Evolutionary conservation across 2,113 vertebrate genomes (phyloP), one percentile per base, ranked within the genome.

Genomic region (Tiliqua scincoides): DNA sequence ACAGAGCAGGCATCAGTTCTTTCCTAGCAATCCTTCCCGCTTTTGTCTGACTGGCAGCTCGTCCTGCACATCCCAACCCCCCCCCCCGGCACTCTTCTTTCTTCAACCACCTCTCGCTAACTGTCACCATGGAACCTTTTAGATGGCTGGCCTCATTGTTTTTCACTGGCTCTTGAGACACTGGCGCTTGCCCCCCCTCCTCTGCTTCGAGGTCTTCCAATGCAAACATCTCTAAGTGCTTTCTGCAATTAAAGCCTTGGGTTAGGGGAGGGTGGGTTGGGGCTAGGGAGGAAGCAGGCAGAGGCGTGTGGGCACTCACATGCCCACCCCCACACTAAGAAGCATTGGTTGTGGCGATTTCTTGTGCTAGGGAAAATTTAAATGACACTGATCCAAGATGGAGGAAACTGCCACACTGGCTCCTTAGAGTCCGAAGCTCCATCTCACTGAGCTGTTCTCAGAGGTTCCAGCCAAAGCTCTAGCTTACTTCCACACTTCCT

Each of bases 241-340:
- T 83, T 62, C 5, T 48, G 70, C 70, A 83, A 74, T 83, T 83
- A 83, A 74, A 35, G 54, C 25, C 30, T 62, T 40, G 70, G 65
- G n/a, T 48, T 40, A 15, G 35, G 32, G 32, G 11, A 30, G 1
- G 18, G 11, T 35, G 57, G 15, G 62, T 17, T 30, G 21, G 32
- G 40, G 61, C 27, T 12, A 17, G 37, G 23, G 25, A 35, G 20
- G 30, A 48, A 12, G 23, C 70, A 7, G 32, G 32, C 32, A 21
- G 70, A 21, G 32, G 18, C 35, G 18, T 40, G 20, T 21, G 35
- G 70, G 5, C 18, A 37, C 35, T 35, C 25, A 5, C 32, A 21
- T 40, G 7, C 71, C 40, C 40, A 17, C 1, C 71, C 40, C 11
- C 37, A 3, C 21, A 25, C 11, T 4, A 14, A 74, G 72, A 74